Evolutionary conservation across 2,888 invertebrate species (phyloP).

Genomic region (Aphidius colemani): DNA sequence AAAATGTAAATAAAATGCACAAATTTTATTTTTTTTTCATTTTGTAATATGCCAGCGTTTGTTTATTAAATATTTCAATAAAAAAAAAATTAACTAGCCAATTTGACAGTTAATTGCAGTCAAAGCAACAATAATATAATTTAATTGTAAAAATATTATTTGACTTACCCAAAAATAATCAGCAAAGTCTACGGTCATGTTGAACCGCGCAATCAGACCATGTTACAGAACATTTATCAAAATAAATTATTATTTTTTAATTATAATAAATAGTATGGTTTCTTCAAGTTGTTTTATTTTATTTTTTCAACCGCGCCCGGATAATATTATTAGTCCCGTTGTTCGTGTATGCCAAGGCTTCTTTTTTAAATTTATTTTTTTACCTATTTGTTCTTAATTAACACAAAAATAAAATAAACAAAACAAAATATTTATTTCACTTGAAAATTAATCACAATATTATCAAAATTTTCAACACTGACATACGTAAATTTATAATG

Average conservation of each 20-base stretch:
- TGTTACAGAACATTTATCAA: conserved; percentile 38
- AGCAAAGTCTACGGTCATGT: conserved; percentile 66
- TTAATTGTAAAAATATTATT: neutral
- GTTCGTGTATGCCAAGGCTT: conserved; percentile 15
- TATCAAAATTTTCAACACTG: too few species aligned
- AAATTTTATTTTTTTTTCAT: too few species aligned
- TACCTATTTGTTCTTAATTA: neutral
- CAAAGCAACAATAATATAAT: too few species aligned
- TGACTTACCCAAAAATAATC: conserved; percentile 66
- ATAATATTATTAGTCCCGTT: conserved; percentile 21
- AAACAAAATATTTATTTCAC: neutral
- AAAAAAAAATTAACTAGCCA: neutral
- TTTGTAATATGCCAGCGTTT: too few species aligned
- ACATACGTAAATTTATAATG: neutral
- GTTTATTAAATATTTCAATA: neutral
- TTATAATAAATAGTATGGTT: neutral
- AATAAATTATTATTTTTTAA: neutral
- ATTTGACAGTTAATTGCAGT: too few species aligned
- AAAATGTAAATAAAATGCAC: too few species aligned
- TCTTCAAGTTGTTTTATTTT: neutral
- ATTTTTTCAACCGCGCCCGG: conserved; percentile 26
- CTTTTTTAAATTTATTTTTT: conserved; percentile 14
- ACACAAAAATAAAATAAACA: conserved; percentile 3
- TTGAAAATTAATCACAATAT: too few species aligned
- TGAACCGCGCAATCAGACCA: conserved; percentile 53